Percentiles rank a stretch among this genome's conserved stretches.
Evolutionary conservation across 2,888 invertebrate species (phyloP).

Genomic region (Tetragonula carbonaria): DNA sequence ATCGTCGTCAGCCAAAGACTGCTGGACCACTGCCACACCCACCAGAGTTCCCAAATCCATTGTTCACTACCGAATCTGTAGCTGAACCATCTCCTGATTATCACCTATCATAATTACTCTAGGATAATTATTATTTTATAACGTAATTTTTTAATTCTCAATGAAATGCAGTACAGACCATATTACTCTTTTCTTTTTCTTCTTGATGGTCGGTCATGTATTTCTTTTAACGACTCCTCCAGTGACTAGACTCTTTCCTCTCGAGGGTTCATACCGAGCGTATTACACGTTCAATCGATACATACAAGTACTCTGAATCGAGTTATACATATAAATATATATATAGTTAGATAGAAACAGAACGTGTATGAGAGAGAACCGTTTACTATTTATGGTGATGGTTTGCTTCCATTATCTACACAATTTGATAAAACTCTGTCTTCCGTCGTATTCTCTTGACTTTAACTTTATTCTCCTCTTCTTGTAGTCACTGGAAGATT

Average conservation of each 20-base stretch:
- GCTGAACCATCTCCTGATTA: slow-evolving; percentile 94
- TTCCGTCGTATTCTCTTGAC: slow-evolving; percentile 51
- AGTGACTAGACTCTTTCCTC: slow-evolving; percentile 75
- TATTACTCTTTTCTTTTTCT: slow-evolving; percentile 2
- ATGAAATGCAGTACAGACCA: slow-evolving; percentile 80
- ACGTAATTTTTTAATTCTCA: slow-evolving; percentile 75
- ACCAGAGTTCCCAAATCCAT: slow-evolving; percentile 97
- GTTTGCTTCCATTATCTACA: slow-evolving; percentile 78
- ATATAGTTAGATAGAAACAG: slow-evolving; percentile 23
- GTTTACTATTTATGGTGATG: slow-evolving; percentile 78
- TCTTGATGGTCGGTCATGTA: slow-evolving; percentile 75
- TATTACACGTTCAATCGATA: slow-evolving; percentile 52
- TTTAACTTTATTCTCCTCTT: slow-evolving; percentile 52
- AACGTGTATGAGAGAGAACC: slow-evolving; percentile 9
- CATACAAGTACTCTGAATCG: slow-evolving; percentile 49
- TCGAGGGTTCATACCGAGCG: slow-evolving; percentile 60
- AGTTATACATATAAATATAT: slow-evolving; percentile 41
- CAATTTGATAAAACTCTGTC: slow-evolving; percentile 63
- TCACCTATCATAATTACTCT: slow-evolving; percentile 82
- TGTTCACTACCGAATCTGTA: slow-evolving; percentile 93
- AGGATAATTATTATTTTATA: slow-evolving; percentile 73
- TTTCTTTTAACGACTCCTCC: slow-evolving; percentile 82
- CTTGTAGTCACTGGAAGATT: slow-evolving; percentile 83
- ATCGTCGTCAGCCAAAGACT: slow-evolving; percentile 93
- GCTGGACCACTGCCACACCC: slow-evolving; percentile 97